Base-by-base conservation (phyloP, 2,113 vertebrate genomes). In the Alosa alosa region DNA sequence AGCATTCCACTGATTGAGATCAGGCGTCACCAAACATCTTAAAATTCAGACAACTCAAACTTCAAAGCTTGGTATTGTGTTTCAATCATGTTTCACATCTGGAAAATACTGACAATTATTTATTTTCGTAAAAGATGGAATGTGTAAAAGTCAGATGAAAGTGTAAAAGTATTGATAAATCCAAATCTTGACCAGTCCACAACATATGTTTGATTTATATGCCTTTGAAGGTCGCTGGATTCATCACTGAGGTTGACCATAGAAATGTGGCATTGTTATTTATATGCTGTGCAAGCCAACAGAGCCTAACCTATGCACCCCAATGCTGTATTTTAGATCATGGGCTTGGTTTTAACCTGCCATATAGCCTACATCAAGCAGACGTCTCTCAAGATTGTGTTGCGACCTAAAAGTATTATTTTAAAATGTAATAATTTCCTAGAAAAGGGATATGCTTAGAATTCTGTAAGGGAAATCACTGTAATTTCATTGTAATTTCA, bases 1-100 rank as follows among this genome's bases (percentile, higher is more conserved):
- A 75, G 31, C 31, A 75, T 75, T 75, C 68, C 68, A 41, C 72
- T 41, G 72, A 78, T 78, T 41, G 13, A 78, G 31, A 78, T 78
- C 72, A 5, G 72, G 72, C 31, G 72, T 41, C 31, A 78, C 72
- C 72, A 78, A 78, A 78, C 31, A 36, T 78, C 39, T 15, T 36
- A 78, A 36, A 78, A 39, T 36, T 6, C 36, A 13, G 31, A 36
- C 11, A 11, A 41, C 4, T 41, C 72, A 78, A 13, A 17, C 72
- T 36, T 41, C 72, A 78, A 36, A 78, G 72, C 72, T 4, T 72
- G 6, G 25, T 64, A 6, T 36, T 72, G 64, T 31, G 64, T 78
- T 78, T 31, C 13, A 78, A 15, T 36, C 36, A 68, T 25, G 64
- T 39, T 78, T 78, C 39, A 78, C 72, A 78, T 39, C 36, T 39